Conservation (phyloP, 1,140 invertebrate species). For the Planococcus citri region DNA sequence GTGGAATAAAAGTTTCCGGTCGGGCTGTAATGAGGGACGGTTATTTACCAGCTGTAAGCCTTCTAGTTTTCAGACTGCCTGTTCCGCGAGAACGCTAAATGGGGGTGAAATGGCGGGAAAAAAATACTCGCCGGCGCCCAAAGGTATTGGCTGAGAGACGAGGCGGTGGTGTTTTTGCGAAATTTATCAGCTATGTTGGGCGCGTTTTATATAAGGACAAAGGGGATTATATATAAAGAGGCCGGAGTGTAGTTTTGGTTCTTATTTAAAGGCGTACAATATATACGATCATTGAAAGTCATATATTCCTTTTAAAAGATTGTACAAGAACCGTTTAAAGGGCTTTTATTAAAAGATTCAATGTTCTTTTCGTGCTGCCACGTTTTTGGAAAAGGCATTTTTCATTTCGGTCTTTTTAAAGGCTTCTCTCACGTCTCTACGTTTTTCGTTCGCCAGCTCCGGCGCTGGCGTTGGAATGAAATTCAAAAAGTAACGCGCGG, state of each 20-base stretch:
- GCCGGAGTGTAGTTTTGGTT: not conserved
- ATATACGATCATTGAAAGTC: conserved; percentile 7
- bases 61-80: too few relatives aligned
- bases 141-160: not conserved
- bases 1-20: too few relatives aligned
- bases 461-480: not conserved
- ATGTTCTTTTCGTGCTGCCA: conserved; percentile 6
- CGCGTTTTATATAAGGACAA: not conserved
- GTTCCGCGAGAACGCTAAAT: too few relatives aligned
- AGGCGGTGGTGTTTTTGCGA: not conserved
- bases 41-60: too few relatives aligned
- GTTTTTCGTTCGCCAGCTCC: too few relatives aligned
- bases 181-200: not conserved
- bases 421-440: not conserved
- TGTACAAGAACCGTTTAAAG: not conserved
- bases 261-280: not conserved
- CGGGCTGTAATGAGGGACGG: too few relatives aligned
- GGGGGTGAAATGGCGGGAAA: too few relatives aligned
- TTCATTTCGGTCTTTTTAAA: conserved; percentile 3
- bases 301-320: conserved; percentile 8
- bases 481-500: conserved; percentile 6
- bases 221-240: conserved; percentile 3
- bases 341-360: conserved; percentile 7
- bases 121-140: too few relatives aligned
- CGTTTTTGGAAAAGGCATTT: conserved; percentile 3